A percentile compares a stretch with the other conserved stretches of the same genome.
Conservation (phyloP, 2,888 invertebrate species). For the Caenorhabditis macrosperma region DNA sequence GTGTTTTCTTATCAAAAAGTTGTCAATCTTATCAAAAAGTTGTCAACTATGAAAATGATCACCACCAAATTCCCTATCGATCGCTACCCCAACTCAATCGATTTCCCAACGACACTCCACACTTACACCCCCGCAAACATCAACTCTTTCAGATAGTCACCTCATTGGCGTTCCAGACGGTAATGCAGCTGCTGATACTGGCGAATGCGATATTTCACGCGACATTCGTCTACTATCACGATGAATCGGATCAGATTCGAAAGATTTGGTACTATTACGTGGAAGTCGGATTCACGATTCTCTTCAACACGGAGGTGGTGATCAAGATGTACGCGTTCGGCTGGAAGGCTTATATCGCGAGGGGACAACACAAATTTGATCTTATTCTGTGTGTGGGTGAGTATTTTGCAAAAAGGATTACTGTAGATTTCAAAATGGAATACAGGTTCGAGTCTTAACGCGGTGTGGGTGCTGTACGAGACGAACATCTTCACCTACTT, state of each 20-base stretch:
- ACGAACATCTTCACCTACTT: constrained; percentile 96
- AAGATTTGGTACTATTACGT: constrained; percentile 78
- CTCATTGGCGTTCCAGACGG: constrained; percentile 88
- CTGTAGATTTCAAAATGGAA: too few species aligned
- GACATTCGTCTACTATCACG: constrained; percentile 94
- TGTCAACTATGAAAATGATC: neutral
- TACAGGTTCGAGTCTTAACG: constrained; percentile 86
- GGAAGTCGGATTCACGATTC: constrained; percentile 89
- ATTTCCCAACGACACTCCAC: too few species aligned
- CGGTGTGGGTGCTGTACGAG: constrained; percentile 90
- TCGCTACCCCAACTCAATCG: too few species aligned
- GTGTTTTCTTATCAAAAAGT: too few species aligned
- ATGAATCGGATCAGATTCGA: constrained; percentile 83
- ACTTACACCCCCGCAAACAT: constrained; percentile 84
- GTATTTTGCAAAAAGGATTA: constrained; percentile 7
- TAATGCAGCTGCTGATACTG: constrained; percentile 92
- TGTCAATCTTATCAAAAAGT: too few species aligned
- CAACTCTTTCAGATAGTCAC: constrained; percentile 86
- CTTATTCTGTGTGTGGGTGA: constrained; percentile 93
- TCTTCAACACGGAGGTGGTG: constrained; percentile 93
- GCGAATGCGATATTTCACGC: constrained; percentile 97
- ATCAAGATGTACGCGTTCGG: constrained; percentile 98
- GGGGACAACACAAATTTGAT: constrained; percentile 87
- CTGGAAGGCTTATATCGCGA: constrained; percentile 93
- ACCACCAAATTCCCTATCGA: too few species aligned